These are phyloP conservation scores for Brachionus rotundiformis DNA, from an alignment of 1,140 invertebrate genomes.

Conservation along the genomic window DNA sequence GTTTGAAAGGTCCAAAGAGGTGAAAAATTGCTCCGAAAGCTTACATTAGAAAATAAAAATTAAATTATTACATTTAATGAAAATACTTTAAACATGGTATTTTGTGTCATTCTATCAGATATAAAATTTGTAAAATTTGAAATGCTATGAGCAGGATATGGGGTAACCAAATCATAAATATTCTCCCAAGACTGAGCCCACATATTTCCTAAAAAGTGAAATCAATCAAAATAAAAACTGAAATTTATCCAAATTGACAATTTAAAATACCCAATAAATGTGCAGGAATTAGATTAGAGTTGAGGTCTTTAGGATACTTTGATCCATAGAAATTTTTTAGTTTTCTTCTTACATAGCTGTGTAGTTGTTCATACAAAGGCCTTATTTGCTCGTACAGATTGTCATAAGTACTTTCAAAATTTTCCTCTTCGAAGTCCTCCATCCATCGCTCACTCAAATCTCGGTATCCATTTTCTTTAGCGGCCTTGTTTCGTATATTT, in stretches of 20 bases:
- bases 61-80: no score
- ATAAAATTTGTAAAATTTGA: conserved; percentile 74
- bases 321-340: conserved; percentile 55
- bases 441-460: conserved; percentile 58
- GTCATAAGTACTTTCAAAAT: conserved; percentile 55
- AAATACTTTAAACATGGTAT: conserved; percentile 73
- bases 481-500: conserved; percentile 56
- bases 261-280: conserved; percentile 76
- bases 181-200: conserved; percentile 88
- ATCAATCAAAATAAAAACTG: conserved; percentile 67
- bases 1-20: conserved; percentile 76
- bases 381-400: conserved; percentile 56
- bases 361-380: conserved; percentile 60
- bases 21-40: conserved; percentile 81
- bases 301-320: conserved; percentile 55
- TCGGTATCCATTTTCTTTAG: conserved; percentile 57
- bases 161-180: conserved; percentile 75
- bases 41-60: conserved; percentile 64
- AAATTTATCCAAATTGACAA: conserved; percentile 82
- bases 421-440: conserved; percentile 56
- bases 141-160: conserved; percentile 74
- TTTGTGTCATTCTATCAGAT: conserved; percentile 72
- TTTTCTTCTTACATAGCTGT: conserved; percentile 59
- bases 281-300: conserved; percentile 76
- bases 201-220: conserved; percentile 78